Conservation (phyloP, 2,113 vertebrate genomes). For the Carassius carassius region DNA sequence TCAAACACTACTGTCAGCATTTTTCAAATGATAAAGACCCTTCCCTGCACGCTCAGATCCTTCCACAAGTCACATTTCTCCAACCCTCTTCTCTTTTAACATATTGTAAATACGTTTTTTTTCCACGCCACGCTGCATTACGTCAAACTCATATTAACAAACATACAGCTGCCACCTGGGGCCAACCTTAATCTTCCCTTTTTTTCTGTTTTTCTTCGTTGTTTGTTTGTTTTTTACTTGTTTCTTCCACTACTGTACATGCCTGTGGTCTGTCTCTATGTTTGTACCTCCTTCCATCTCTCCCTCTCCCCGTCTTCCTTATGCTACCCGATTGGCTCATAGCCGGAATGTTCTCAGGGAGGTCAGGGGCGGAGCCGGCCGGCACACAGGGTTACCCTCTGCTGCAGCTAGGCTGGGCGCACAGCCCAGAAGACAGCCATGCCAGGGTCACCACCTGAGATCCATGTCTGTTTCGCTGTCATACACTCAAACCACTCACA, state of each 20-base stretch:
- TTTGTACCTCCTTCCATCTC: conserved; percentile 40
- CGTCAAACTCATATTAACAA: conserved; percentile 51
- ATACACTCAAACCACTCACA: conserved; percentile 35
- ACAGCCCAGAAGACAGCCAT: conserved; percentile 61
- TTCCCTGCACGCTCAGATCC: conserved; percentile 25
- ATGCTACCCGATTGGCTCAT: conserved; percentile 40
- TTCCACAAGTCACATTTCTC: conserved; percentile 41
- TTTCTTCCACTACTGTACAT: conserved; percentile 52
- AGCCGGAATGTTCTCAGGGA: conserved; percentile 57
- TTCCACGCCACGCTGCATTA: conserved; percentile 44
- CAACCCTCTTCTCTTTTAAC: conserved; percentile 48
- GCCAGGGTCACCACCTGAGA: conserved; percentile 58
- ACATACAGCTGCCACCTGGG: conserved; percentile 55
- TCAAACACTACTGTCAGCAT: neutral
- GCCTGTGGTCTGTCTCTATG: conserved; percentile 39
- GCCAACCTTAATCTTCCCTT: conserved; percentile 61
- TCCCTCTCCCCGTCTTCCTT: conserved; percentile 25
- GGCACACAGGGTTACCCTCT: conserved; percentile 64
- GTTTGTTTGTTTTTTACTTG: conserved; percentile 64
- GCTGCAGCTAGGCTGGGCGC: conserved; percentile 67
- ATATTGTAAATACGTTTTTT: conserved; percentile 38
- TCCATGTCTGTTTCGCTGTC: conserved; percentile 36
- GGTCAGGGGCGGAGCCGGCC: conserved; percentile 58
- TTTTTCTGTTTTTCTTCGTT: conserved; percentile 64
- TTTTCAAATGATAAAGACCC: conserved; percentile 1